Evolutionary conservation across 2,797 vertebrate species (phyloP).

Genomic region (Muscicapa striata): DNA sequence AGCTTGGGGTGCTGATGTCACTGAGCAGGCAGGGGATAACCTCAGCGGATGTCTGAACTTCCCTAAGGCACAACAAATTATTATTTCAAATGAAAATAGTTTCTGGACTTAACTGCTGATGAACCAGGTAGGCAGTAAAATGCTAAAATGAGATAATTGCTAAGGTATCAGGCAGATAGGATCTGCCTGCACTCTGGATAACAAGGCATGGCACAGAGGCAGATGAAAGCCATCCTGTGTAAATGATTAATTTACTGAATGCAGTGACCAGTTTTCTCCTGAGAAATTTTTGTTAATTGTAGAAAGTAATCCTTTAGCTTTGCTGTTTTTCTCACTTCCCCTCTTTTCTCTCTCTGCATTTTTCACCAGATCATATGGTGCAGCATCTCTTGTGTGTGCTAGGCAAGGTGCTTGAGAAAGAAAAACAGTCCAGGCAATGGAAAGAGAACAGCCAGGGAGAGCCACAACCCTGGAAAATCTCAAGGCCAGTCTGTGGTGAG

Average conservation of each 20-base stretch:
- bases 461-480: background rate
- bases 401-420: background rate
- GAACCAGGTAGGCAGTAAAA: slow-evolving; percentile 5
- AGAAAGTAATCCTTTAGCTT: background rate
- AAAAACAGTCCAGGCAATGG: background rate
- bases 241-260: background rate
- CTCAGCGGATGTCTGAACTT: background rate
- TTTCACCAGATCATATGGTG: background rate
- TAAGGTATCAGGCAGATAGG: background rate
- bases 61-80: background rate
- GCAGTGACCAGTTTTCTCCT: background rate
- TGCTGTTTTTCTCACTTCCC: background rate
- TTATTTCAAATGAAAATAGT: slow-evolving; percentile 11
- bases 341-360: background rate
- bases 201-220: background rate
- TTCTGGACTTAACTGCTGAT: background rate
- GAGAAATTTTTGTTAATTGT: background rate
- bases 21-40: background rate
- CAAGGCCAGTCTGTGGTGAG: background rate
- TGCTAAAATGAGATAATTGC: background rate
- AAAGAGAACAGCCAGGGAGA: background rate
- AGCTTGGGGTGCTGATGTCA: background rate
- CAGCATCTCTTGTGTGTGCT: background rate
- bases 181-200: background rate
- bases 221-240: background rate